Percentiles rank a stretch among this genome's conserved stretches.
phyloP scores from a whole-genome alignment of 2,113 vertebrate species.

The Periophthalmus modestus region DNA sequence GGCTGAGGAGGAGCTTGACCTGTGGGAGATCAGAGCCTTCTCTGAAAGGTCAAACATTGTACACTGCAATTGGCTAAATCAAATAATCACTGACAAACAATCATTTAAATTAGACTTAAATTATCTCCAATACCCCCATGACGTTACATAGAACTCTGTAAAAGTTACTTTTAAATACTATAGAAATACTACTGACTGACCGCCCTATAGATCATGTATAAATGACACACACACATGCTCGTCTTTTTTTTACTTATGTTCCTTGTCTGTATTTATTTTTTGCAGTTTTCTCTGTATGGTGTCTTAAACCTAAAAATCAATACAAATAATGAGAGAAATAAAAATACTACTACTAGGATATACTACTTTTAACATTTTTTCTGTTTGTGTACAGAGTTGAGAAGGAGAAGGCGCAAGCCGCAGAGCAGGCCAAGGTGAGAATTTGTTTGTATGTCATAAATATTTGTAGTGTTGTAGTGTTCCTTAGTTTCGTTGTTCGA shows the following conservation, averaged over 20 bases:
- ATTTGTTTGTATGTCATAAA: not conserved
- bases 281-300: no score
- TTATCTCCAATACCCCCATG: not conserved
- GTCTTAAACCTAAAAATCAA: no score
- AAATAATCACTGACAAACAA: no score
- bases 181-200: no score
- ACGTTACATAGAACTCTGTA: not conserved
- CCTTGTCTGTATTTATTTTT: not conserved
- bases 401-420: constrained; percentile 96
- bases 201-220: no score
- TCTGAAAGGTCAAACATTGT: constrained; percentile 87
- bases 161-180: no score
- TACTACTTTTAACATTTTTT: not conserved
- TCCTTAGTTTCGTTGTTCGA: not conserved
- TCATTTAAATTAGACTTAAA: no score
- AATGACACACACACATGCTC: no score
- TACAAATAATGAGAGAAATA: no score
- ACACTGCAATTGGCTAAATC: not conserved
- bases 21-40: constrained; percentile 99
- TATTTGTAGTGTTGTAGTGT: not conserved
- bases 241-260: no score
- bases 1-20: constrained; percentile 94
- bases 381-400: constrained; percentile 84
- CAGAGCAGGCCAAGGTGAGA: constrained; percentile 94
- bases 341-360: no score